Percentiles rank a stretch among this genome's conserved stretches.
phyloP scores from a whole-genome alignment of 1,140 invertebrate species.

The Cephus cinctus region DNA sequence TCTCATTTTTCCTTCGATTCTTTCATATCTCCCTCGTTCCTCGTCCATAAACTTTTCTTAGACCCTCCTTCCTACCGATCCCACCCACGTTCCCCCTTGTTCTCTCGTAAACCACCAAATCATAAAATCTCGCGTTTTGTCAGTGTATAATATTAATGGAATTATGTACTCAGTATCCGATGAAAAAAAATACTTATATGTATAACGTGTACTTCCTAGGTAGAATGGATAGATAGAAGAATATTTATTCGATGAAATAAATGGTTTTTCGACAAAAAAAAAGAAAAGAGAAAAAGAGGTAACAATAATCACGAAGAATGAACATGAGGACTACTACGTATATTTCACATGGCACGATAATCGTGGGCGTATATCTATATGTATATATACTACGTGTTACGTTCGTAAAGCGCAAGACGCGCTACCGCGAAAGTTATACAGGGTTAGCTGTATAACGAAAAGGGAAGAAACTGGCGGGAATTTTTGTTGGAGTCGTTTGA shows the following conservation, averaged over 20 bases:
- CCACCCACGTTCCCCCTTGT: neutral
- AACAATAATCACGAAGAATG: no score
- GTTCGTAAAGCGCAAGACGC: no score
- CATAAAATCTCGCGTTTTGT: slow-evolving; percentile 26
- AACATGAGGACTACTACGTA: no score
- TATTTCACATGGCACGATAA: no score
- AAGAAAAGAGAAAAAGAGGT: no score
- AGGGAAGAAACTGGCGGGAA: no score
- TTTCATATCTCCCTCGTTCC: neutral
- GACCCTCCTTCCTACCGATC: neutral
- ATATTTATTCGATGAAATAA: slow-evolving; percentile 54
- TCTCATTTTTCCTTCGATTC: neutral
- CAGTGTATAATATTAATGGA: slow-evolving; percentile 43
- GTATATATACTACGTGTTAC: no score
- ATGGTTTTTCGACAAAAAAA: slow-evolving; percentile 44
- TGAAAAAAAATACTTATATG: slow-evolving; percentile 47
- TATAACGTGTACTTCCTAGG: slow-evolving; percentile 51
- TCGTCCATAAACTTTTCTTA: slow-evolving; percentile 18
- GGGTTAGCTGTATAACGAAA: no score
- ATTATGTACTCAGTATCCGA: slow-evolving; percentile 42
- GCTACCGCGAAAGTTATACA: no score
- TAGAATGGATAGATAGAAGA: slow-evolving; percentile 49
- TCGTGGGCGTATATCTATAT: no score
- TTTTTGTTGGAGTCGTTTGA: no score
- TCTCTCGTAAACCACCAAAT: neutral